A percentile compares a stretch with the other conserved stretches of the same genome.
These are phyloP conservation scores for Siderastrea siderea DNA, from an alignment of 92 coral and sea anemone genomes.

Conservation along the genomic window DNA sequence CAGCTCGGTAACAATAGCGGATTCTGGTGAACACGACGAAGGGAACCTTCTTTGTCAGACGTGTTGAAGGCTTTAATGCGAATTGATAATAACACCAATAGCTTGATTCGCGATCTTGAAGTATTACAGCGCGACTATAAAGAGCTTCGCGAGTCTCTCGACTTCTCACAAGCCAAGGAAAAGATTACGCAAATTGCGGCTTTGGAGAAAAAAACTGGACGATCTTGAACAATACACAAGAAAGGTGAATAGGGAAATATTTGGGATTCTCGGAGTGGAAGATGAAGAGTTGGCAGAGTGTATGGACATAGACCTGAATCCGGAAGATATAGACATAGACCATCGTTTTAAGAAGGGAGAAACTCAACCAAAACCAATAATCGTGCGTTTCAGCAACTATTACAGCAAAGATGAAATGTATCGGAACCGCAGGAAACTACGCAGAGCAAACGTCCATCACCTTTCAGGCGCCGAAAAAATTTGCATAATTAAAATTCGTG, in stretches of 20 bases:
- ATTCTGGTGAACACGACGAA: background rate
- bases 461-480: background rate
- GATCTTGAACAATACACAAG: constrained; percentile 1
- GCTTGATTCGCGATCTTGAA: background rate
- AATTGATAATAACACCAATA: background rate
- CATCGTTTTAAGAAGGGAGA: background rate
- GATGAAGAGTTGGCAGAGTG: background rate
- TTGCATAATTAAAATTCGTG: background rate
- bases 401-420: background rate
- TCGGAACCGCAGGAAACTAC: background rate
- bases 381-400: background rate
- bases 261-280: background rate
- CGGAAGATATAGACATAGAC: constrained; percentile 7
- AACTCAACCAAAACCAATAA: background rate
- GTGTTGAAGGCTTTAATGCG: background rate
- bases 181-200: background rate
- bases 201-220: background rate
- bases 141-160: background rate
- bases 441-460: background rate
- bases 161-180: constrained; percentile 14
- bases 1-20: background rate
- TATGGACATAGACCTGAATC: background rate
- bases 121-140: background rate
- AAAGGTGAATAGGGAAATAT: background rate
- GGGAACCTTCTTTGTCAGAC: background rate